Evolutionary conservation across 2,797 vertebrate species (phyloP), one percentile per base, ranked within the genome.

Genomic region (Fundulus diaphanus): DNA sequence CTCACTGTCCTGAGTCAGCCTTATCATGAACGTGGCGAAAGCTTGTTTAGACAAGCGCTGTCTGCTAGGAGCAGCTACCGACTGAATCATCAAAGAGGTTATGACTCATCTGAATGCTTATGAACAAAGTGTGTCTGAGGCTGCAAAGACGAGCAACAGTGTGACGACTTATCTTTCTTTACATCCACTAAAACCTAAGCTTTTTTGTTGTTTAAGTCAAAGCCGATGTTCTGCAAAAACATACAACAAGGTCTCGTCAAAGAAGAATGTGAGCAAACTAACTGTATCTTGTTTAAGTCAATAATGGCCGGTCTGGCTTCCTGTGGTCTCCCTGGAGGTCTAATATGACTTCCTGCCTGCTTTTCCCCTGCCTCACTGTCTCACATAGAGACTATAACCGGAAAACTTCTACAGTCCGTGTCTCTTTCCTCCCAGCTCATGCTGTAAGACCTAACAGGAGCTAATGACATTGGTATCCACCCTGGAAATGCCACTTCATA

Each of bases 281-380:
- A 72, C 11, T 66, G 33, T 72, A 70, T 79, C 74, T 73, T 40
- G n/a, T 82, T 79, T 74, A 80, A 80, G 89, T 90, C 76, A 89
- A 87, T 90, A 88, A 88, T 90, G 85, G 85, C 79, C 74, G 77
- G 85, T 92, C 90, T 83, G 82, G 89, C 81, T 95, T 95, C 93
- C 94, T 93, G 74, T 85, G 37, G 40, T 77, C 86, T 73, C 92
- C 83, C 88, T 61, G 3, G 86, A 82, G 91, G 74, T 87, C 80
- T 91, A 87, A 78, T 92, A 95, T 93, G 90, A 94, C 93, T 95
- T 94, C 94, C 94, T 93, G 85, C 86, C 72, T 70, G 90, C 87
- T 88, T 89, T 89, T 88, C 87, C 77, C 89, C 83, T 76, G 76
- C 68, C 78, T 90, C 93, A 86, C 90, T 90, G 82, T 89, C 86